Base-by-base conservation (phyloP, 2,797 vertebrate genomes). In the Danio kyathit region DNA sequence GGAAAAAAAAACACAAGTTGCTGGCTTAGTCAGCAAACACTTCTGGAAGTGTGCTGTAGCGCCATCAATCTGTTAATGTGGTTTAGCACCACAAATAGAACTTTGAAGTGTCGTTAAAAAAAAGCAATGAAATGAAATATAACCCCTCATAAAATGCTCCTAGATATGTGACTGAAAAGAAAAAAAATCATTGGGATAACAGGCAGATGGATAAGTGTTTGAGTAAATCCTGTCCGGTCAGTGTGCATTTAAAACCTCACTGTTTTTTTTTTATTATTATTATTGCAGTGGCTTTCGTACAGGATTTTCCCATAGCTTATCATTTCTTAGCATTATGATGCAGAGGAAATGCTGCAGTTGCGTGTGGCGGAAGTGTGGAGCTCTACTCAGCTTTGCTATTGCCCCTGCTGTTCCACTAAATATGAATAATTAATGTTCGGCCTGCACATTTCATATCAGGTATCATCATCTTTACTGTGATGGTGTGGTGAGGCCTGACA, bases 401-500 rank as follows among this genome's bases (percentile, higher is more conserved):
- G 54, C 49, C 63, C 67, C 59, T 64, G 72, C 78, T 61, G 74
- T 78, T 49, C 56, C 44, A 48, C 29, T 77, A 56, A 67, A 59
- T 73, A 74, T 84, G 43, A 84, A 84, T 84, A 78, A 80, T 82
- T 84, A 43, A 86, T 78, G 44, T 1, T 41, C 17, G 29, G 46
- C 75, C 61, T 81, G 76, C 57, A 83, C 56, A 63, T 82, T 84
- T 82, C 60, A 76, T 82, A 82, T 84, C 74, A 70, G 67, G 46
- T 82, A 67, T 74, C 73, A 38, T 79, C 74, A 80, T 86, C 80
- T 76, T 63, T 57, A 70, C 76, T 54, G 43, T 74, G 51, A 82
- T 46, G 43, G 52, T 54, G 38, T 57, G n/a, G 38, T 70, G 43
- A 21, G 14, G 52, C 29, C 14, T 54, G 44, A 78, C 43, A 21